These are phyloP conservation scores for Dipodomys merriami DNA, from an alignment of 2,113 vertebrate genomes.

Conservation along the genomic window DNA sequence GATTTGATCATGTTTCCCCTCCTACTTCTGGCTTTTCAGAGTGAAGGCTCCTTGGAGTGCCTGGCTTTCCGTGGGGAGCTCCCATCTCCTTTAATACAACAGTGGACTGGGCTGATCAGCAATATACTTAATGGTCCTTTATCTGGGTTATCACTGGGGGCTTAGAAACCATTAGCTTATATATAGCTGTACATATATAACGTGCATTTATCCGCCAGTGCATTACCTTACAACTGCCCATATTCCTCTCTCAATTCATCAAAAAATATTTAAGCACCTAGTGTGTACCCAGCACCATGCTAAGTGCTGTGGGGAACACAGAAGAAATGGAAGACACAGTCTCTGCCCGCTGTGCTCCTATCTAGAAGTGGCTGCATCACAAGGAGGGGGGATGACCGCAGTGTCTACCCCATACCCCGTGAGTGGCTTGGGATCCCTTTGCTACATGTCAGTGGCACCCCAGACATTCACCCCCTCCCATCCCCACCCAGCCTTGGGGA, in stretches of 20 bases:
- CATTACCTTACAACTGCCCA: conserved; percentile 77
- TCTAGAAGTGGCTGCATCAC: conserved; percentile 83
- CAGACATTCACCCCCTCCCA: conserved; percentile 79
- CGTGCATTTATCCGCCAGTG: conserved; percentile 70
- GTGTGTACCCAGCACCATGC: conserved; percentile 81
- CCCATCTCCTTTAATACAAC: conserved; percentile 41
- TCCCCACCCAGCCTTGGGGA: conserved; percentile 78
- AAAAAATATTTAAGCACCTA: conserved; percentile 83
- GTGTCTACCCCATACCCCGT: conserved; percentile 83
- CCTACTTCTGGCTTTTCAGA: conserved; percentile 59
- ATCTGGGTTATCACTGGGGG: conserved; percentile 66
- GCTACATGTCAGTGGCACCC: conserved; percentile 76
- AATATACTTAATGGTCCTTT: conserved; percentile 65
- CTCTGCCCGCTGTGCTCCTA: conserved; percentile 83
- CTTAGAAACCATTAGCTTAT: conserved; percentile 55
- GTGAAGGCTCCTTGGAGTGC: conserved; percentile 44
- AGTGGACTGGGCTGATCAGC: conserved; percentile 40
- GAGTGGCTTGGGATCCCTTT: conserved; percentile 82
- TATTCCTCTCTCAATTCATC: conserved; percentile 82
- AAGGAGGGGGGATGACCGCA: conserved; percentile 82
- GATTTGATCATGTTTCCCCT: background rate
- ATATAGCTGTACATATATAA: conserved; percentile 37
- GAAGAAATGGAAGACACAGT: conserved; percentile 84
- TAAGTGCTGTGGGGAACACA: conserved; percentile 82
- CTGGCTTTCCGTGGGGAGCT: background rate